Evolutionary conservation across 2,888 invertebrate species (phyloP), one percentile per base, ranked within the genome.

Genomic region (Meiosimyza platycephala): DNA sequence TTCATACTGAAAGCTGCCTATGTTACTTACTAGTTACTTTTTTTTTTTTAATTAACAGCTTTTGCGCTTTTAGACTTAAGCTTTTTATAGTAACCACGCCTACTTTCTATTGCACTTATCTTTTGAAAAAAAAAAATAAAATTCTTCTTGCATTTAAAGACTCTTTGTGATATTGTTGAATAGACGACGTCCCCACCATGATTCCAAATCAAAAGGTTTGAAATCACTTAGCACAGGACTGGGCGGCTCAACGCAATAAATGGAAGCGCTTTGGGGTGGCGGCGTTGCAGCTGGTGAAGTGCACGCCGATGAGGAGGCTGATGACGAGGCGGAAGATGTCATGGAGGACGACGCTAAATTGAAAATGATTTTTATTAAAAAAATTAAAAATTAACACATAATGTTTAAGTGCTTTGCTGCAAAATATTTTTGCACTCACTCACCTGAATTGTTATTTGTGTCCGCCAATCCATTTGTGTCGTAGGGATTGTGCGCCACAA

Each of bases 181-280:
- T 76, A 94, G 89, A 77, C 95, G 90, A 85, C 94, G 93, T 76
- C 95, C 95, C 95, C 95, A 96, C 94, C 95, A 96, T 52, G 94
- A 92, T 85, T 95, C 96, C 83, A 96, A 89, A 88, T 96, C 96
- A 83, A 96, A 96, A 22, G 95, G 94, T 83, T 95, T 94, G 86
- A 96, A 96, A 87, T 95, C 94, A 80, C 91, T 90, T 67, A 94
- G 89, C 40, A 89, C 89, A 52, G 92, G 89, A 83, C 92, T 93
- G 12, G 93, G 93, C 72, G 91, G 92, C 80, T 94, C 94, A 79
- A 93, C 92, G 86, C 93, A 94, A 87, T 92, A 94, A 52, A 92
- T 76, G 72, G 83, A 79, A 64, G 87, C 85, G 40, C 40, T 40
- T 40, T 40, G 40, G 9, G 79, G 78, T 50, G 75, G 81, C 65